Evolutionary conservation across 2,888 invertebrate genomes (phyloP).

Genomic region (Clusia tigrina): DNA sequence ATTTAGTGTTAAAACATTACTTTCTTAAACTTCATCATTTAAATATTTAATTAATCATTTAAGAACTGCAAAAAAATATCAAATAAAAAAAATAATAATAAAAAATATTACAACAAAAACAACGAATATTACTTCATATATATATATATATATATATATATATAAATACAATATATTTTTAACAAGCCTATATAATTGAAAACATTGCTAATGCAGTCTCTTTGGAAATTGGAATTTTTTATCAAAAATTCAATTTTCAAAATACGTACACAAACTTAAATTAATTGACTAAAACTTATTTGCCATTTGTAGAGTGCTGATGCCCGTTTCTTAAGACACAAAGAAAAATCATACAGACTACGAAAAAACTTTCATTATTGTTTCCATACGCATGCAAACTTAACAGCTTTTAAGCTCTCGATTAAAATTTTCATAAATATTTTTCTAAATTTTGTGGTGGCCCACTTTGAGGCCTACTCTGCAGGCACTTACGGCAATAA

Average conservation of each 20-base stretch:
- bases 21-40: no score
- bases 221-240: slow-evolving; percentile 34
- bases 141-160: no score
- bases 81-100: neutral
- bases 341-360: no score
- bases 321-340: neutral
- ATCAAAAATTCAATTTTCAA: slow-evolving; percentile 5
- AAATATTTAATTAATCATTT: no score
- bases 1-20: no score
- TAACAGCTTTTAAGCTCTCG: no score
- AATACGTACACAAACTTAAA: neutral
- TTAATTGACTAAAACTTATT: slow-evolving; percentile 14
- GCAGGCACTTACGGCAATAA: slow-evolving; percentile 17
- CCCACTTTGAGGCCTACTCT: neutral
- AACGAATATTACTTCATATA: neutral
- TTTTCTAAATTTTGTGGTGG: neutral
- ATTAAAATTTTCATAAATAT: neutral
- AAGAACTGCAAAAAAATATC: neutral
- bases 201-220: slow-evolving; percentile 34
- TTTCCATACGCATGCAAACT: no score
- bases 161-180: no score
- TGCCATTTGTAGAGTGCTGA: neutral
- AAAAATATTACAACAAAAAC: neutral
- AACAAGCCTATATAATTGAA: no score
- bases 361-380: no score